Base-by-base conservation (phyloP, 2,888 invertebrate genomes). In the Philhelius pedissequus region DNA sequence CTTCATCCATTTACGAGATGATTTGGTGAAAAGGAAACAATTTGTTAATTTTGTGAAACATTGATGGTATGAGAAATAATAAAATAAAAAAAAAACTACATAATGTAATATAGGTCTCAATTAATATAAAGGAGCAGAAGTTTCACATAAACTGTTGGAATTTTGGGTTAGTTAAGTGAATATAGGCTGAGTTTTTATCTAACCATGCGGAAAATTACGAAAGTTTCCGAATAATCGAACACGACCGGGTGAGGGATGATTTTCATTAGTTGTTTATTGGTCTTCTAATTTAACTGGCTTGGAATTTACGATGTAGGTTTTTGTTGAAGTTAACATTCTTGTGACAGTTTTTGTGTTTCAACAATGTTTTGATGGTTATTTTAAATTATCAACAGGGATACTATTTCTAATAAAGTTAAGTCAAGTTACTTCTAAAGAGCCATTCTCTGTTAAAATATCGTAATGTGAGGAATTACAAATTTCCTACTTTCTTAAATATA, bases 81-180 rank as follows among this genome's bases (percentile, higher is more conserved):
- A n/a, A n/a, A n/a, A n/a, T n/a, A n/a, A n/a, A n/a, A n/a, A n/a
- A n/a, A 48, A 60, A 76, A 76, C 64, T 60, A 58, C 30, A 76
- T 45, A 22, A 64, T 43, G 60, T 68, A 45, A 76, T 81, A n/a
- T 52, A 70, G 56, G 54, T 43, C 58, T 38, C 66, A 76, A 81
- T 81, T 81, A 76, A 77, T 38, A 25, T 38, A 11, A 13, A 22
- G 25, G 71, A 54, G 45, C 48, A 73, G 43, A 68, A 52, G 77
- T n/a, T 73, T 45, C 77, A 77, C 58, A 56, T 18, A 56, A 50
- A 52, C 48, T 71, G n/a, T 48, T 45, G 71, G 56, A 78, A 64
- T 62, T 81, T 70, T 13, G 70, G 56, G 80, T 60, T 56, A 54
- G 69, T 75, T 64, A 48, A 56, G 69, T 64, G 22, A 64, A 68